A percentile compares a stretch with the other conserved stretches of the same genome.
phyloP scores from a whole-genome alignment of 2,888 invertebrate genomes.

The Microdon myrmicae region DNA sequence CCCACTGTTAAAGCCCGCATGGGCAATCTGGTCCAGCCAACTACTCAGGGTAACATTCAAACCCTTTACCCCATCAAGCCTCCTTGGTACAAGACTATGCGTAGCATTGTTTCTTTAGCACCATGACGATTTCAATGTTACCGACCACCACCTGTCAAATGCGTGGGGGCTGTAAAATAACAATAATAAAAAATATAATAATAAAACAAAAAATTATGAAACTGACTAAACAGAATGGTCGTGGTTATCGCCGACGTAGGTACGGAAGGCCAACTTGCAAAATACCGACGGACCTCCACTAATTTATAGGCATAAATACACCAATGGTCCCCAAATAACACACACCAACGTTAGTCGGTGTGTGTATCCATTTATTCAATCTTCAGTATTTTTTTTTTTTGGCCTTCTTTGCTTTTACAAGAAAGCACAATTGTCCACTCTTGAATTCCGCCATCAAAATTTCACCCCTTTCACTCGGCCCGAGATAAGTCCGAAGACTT shows the following conservation, averaged over 20 bases:
- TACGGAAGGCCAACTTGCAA: slow-evolving; percentile 31
- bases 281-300: slow-evolving; percentile 42
- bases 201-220: slow-evolving; percentile 32
- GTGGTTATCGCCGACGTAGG: slow-evolving; percentile 7
- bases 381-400: slow-evolving; percentile 39
- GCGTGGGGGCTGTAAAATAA: slow-evolving; percentile 23
- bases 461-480: slow-evolving; percentile 21
- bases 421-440: slow-evolving; percentile 52
- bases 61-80: not conserved
- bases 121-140: no score
- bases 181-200: no score
- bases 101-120: slow-evolving; percentile 6
- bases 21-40: no score
- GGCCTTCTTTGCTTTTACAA: slow-evolving; percentile 53
- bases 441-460: slow-evolving; percentile 19
- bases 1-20: no score
- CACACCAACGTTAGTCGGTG: slow-evolving; percentile 44
- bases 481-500: slow-evolving; percentile 54
- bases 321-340: slow-evolving; percentile 57
- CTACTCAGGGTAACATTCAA: no score
- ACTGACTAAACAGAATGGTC: slow-evolving; percentile 39
- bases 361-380: slow-evolving; percentile 41
- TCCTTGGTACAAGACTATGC: no score
- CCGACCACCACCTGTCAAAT: slow-evolving; percentile 43
- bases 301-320: slow-evolving; percentile 42